Evolutionary conservation across 2,113 vertebrate genomes (phyloP), one percentile per base, ranked within the genome.

Genomic region (Monarcha castaneiventris): DNA sequence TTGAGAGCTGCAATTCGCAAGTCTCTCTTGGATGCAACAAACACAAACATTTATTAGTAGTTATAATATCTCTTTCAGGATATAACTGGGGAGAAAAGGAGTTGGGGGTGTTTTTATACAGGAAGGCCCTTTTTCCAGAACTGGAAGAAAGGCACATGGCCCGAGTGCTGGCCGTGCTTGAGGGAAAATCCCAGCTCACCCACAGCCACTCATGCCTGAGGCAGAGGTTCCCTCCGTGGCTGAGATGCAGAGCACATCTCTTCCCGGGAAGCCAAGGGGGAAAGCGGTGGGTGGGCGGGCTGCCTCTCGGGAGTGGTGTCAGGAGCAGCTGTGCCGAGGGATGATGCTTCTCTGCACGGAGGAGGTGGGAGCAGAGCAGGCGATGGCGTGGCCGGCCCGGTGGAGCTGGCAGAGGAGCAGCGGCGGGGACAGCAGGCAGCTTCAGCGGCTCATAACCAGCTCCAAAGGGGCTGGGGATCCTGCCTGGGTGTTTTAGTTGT

Each of bases 111-210:
- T 26, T 93, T 75, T 73, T 18, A 10, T 11, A 16, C 2, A 29
- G 49, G 33, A 76, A 56, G 15, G 8, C 11, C 27, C 25, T 49
- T 82, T 71, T 79, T 49, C 16, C 71, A 64, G 33, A 56, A 48
- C 35, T n/a, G 17, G 33, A 52, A 49, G 33, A 33, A 61, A 62
- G 17, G 8, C 17, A 20, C 2, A 0, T 5, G 33, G 27, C n/a
- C 32, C 4, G 9, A 33, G 39, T 41, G 39, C 48, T 20, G 44
- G 19, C 13, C 0, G 0, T 54, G 13, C 6, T 4, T 3, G 1
- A 16, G 23, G 56, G 32, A 8, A 44, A n/a, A n/a, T 30, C 7
- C 17, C 30, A 5, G 10, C 8, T 61, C 2, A 0, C 43, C 37
- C 46, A 3, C 13, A 9, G 19, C 67, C 8, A 11, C n/a, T 51